Evolutionary conservation across 1,140 invertebrate species (phyloP), one percentile per base, ranked within the genome.

Genomic region (Brachystomella parvula): DNA sequence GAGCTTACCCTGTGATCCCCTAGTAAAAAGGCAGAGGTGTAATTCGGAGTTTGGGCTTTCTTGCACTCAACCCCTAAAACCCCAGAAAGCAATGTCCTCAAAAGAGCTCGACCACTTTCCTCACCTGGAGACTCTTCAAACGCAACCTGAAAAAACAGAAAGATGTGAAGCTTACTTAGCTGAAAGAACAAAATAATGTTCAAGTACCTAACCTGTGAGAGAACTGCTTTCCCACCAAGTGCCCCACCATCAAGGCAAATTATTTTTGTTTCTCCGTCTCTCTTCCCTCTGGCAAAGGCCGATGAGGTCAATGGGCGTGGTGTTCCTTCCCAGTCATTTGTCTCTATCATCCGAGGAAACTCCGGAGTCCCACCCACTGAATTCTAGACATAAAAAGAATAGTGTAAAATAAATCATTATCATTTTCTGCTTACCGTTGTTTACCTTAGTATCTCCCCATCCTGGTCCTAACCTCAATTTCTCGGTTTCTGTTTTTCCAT

Each of bases 271-370:
- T 67, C 44, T 44, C 62, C 44, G 0, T 61, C 57, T 19, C 58
- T 69, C 32, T 69, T 71, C 1, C 64, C 47, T 69, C 47, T 68
- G 3, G 33, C 72, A 62, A 65, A 67, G 6, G 66, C 65, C 3
- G 72, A 73, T 1, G 64, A 62, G 24, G 72, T 67, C 29, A 73
- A 47, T 35, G 69, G 72, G 21, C 72, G 30, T 2, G 69, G 67
- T 61, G 66, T 67, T 24, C 72, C 72, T 63, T 73, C 72, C 21
- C 69, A 73, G 47, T 73, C 72, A 24, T 49, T 67, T 19, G 72
- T 69, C 63, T 69, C 69, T 2, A 73, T 24, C 30, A 73, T 32
- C 9, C 63, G 24, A 28, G 61, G 69, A 59, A 70, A 66, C n/a
- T 44, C n/a, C 39, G n/a, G n/a, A n/a, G n/a, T n/a, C n/a, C n/a